phyloP scores from a whole-genome alignment of 64 coral and sea anemone genomes.

The Stichodactyla mertensii region DNA sequence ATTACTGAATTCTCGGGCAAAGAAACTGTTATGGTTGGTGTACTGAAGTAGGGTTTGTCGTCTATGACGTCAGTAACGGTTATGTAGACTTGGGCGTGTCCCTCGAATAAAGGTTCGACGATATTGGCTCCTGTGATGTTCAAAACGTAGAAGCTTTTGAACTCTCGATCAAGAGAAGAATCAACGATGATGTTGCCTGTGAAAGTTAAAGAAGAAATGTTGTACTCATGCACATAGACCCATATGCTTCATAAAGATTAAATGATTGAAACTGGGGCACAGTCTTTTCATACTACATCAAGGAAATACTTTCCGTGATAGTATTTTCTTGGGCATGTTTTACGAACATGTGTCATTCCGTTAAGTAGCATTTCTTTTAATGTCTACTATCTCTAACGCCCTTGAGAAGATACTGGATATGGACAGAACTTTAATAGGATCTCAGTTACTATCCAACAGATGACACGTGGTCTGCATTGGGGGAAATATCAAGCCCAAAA shows the following conservation, averaged over 20 bases:
- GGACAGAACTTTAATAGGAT: too few relatives aligned
- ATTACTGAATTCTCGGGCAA: constrained; percentile 60
- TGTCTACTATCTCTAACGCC: too few relatives aligned
- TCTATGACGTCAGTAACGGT: constrained; percentile 90
- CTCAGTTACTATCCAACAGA: too few relatives aligned
- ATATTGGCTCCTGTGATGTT: constrained; percentile 80
- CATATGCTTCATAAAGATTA: background rate
- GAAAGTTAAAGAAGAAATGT: background rate
- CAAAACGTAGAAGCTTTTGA: constrained; percentile 67
- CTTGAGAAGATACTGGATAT: too few relatives aligned
- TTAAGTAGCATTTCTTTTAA: too few relatives aligned
- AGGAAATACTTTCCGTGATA: too few relatives aligned
- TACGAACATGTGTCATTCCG: too few relatives aligned
- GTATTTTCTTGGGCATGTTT: too few relatives aligned
- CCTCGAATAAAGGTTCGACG: constrained; percentile 41
- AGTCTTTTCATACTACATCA: too few relatives aligned
- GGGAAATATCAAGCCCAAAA: too few relatives aligned
- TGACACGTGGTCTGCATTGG: too few relatives aligned
- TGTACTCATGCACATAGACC: background rate
- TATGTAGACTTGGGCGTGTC: constrained; percentile 55
- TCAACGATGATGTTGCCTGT: constrained; percentile 80
- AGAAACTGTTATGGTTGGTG: constrained; percentile 28
- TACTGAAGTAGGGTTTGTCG: constrained; percentile 69
- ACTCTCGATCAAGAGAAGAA: constrained; percentile 60
- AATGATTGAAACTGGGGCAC: too few relatives aligned